Evolutionary conservation across 2,113 vertebrate species (phyloP).

Genomic region (Oryctolagus cuniculus): DNA sequence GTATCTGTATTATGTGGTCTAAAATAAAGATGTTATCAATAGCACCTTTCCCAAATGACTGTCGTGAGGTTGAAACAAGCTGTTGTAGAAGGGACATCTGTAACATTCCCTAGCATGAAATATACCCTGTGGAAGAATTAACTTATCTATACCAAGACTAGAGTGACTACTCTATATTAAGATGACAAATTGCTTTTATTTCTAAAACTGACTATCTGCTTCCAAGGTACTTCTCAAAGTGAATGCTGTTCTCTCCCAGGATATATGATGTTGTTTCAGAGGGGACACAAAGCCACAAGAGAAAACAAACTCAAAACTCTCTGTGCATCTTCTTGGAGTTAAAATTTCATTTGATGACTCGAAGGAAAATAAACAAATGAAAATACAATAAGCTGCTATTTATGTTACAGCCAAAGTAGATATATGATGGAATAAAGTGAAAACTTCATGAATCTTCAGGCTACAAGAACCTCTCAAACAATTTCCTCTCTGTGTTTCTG

Average conservation of each 20-base stretch:
- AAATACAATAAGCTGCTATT: neutral
- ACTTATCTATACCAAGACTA: neutral
- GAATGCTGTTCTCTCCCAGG: neutral
- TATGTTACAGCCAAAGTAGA: neutral
- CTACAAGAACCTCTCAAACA: neutral
- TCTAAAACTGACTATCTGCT: neutral
- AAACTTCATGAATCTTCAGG: neutral
- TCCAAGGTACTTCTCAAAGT: neutral
- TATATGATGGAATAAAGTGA: neutral
- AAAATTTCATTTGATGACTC: conserved; percentile 11
- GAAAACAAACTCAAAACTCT: neutral
- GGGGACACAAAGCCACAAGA: neutral
- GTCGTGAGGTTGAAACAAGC: neutral
- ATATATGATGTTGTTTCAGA: fast-evolving
- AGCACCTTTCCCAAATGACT: neutral
- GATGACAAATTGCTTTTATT: neutral
- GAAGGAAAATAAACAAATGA: neutral
- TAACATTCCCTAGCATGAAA: neutral
- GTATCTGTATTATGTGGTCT: neutral
- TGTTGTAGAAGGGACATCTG: neutral
- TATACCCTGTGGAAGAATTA: neutral
- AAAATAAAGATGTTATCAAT: neutral
- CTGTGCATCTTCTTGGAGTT: neutral
- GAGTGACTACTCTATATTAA: neutral
- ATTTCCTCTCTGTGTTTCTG: neutral